A percentile compares a stretch with the other conserved stretches of the same genome.
Evolutionary conservation across 2,888 invertebrate genomes (phyloP).

Genomic region (Meiosimyza platycephala): DNA sequence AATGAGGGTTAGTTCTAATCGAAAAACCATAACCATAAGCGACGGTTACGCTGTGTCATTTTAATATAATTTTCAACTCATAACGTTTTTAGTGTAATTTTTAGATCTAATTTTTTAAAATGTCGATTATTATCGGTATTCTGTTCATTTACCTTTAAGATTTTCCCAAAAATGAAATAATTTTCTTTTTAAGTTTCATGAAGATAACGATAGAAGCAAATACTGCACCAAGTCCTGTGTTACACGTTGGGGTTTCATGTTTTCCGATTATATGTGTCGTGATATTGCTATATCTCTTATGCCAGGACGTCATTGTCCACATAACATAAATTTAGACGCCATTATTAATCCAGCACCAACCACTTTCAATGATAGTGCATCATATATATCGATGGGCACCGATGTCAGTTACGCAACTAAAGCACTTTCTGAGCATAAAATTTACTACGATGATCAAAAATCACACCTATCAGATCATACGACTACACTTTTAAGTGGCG

Average conservation of each 20-base stretch:
- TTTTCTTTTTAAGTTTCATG: conserved; percentile 63
- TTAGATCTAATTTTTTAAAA: no score
- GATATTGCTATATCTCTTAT: conserved; percentile 65
- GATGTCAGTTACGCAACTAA: conserved; percentile 47
- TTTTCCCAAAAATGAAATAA: no score
- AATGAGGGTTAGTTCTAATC: no score
- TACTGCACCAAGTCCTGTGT: conserved; percentile 68
- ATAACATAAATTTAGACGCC: conserved; percentile 42
- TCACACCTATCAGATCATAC: conserved; percentile 39
- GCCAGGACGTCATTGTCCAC: conserved; percentile 67
- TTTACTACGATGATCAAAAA: conserved; percentile 50
- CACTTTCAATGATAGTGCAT: conserved; percentile 39
- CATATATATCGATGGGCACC: conserved; percentile 46
- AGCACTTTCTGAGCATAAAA: conserved; percentile 47
- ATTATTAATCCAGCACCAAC: conserved; percentile 45
- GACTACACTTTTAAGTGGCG: not conserved
- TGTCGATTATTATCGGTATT: no score
- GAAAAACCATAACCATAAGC: no score
- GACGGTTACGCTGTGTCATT: no score
- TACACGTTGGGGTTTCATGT: conserved; percentile 65
- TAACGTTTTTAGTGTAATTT: no score
- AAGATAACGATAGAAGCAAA: conserved; percentile 59
- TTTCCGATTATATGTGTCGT: conserved; percentile 68
- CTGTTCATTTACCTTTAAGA: no score
- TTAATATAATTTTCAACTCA: no score